Evolutionary conservation across 2,888 invertebrate genomes (phyloP), one percentile per base, ranked within the genome.

Genomic region (Asteroscopus sphinx): DNA sequence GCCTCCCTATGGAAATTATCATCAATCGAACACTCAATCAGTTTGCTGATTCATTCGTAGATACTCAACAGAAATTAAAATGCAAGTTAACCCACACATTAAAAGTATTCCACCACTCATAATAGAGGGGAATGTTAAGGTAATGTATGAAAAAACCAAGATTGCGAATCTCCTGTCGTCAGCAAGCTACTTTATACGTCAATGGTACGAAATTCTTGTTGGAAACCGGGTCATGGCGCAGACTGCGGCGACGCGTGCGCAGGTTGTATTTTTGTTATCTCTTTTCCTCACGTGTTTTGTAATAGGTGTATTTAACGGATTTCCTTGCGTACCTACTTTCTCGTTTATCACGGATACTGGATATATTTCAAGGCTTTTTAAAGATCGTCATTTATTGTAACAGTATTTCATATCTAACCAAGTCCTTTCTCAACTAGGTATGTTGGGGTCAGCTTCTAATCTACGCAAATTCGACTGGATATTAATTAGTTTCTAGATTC

Each of bases 161-260:
- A 49, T 56, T 56, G 63, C 63, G 6, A 55, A 13, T 25, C 21
- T 33, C 7, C n/a, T 33, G 46, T 16, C 37, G 63, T 49, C 55
- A 44, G 26, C 30, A n/a, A 62, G 12, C n/a, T n/a, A n/a, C n/a
- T n/a, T n/a, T n/a, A 35, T 63, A 68, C 65, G 65, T 68, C 65
- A 66, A 46, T 67, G 33, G 49, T 9, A 33, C 15, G 56, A 62
- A 68, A 68, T 35, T 45, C 44, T 52, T 17, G 40, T 16, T 13
- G 33, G 51, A 46, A 67, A 67, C 70, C 58, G 67, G 67, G 67
- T 69, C 67, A 67, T 37, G 67, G 67, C 51, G 51, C 26, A 21
- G 3, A 28, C 42, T 15, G 17, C 16, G 1, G 15, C 25, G 8
- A 3, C 70, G 48, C 70, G 65, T 69, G 58, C 67, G 67, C 67